Base-by-base conservation (phyloP, 2,888 invertebrate species). In the Creontiades dilutus region DNA sequence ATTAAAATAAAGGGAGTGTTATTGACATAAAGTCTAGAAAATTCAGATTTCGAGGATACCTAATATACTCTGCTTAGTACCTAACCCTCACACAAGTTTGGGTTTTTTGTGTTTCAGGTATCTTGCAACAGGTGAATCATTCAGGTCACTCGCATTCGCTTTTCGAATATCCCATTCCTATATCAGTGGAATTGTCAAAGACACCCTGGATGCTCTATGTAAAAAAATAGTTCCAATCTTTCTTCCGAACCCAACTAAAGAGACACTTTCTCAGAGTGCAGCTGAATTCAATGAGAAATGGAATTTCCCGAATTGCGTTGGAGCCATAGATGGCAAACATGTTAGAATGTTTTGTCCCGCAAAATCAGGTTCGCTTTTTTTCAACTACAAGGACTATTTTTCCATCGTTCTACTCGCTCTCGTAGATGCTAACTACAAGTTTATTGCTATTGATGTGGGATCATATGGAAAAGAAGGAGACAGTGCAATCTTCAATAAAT, bases 371-470 rank as follows among this genome's bases (percentile, higher is more conserved):
- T 7, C 5, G 7, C 88, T 88, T 28, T 88, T 48, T 80, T 52
- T 78, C n/a, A 88, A 88, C 23, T 80, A 88, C n/a, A 88, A 88
- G 57, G 88, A 37, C 52, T 88, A n/a, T 88, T 80, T 48, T 23
- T 88, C 88, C 11, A 23, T 88, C 11, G 88, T 88, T 48, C 48
- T 88, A 16, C 52, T 88, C 0, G 88, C 88, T 11, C 12, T 88
- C 11, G 88, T 88, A 48, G 88, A 88, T 78, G 88, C 88, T 1
- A 88, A 88, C 27, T 80, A 80, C 27, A 88, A 88, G 80, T 88
- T 88, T 55, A 12, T 88, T 55, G 3, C 16, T 9, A 37, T 88
- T 11, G 88, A 88, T 27, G 88, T 88, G 48, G 78, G 88, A 16
- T 86, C 86, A 27, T 86, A 86, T 37, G 86, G 86, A 4, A 86